phyloP scores from a whole-genome alignment of 2,797 vertebrate species.

The Notolabrus celidotus region DNA sequence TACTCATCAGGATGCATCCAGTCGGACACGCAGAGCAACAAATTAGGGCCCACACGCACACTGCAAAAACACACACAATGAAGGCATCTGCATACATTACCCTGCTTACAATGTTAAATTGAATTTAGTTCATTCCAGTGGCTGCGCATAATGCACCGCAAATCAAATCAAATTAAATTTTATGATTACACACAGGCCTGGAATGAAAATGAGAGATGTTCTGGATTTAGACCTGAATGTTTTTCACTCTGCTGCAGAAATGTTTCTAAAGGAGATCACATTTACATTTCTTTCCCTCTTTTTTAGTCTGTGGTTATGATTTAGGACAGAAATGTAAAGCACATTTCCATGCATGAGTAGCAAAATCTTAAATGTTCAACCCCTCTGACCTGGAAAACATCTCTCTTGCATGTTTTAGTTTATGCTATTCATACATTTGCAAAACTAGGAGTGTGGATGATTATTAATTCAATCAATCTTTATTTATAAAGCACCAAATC shows the following conservation, averaged over 20 bases:
- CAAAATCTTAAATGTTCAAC: no score
- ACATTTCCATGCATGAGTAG: background rate
- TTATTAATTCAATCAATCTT: no score
- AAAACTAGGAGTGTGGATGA: no score
- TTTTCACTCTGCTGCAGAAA: background rate
- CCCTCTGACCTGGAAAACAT: background rate
- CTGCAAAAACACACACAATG: slow-evolving; percentile 11
- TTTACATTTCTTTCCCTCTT: slow-evolving; percentile 9
- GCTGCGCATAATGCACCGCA: slow-evolving; percentile 11
- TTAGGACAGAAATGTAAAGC: background rate
- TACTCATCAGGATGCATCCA: slow-evolving; percentile 47
- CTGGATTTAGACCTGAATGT: slow-evolving; percentile 8
- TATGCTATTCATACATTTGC: no score
- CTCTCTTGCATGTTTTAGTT: background rate
- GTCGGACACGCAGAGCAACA: slow-evolving; percentile 21
- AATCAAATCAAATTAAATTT: slow-evolving; percentile 31
- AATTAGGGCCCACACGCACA: slow-evolving; percentile 10
- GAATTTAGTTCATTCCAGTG: slow-evolving; percentile 20
- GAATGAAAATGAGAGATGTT: slow-evolving; percentile 22
- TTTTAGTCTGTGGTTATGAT: background rate
- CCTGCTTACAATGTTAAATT: slow-evolving; percentile 22
- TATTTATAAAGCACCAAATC: no score
- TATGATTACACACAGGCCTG: background rate
- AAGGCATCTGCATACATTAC: slow-evolving; percentile 32
- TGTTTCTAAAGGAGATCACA: background rate